phyloP scores from a whole-genome alignment of 2,888 invertebrate species.

The Cartodere bifasciata region DNA sequence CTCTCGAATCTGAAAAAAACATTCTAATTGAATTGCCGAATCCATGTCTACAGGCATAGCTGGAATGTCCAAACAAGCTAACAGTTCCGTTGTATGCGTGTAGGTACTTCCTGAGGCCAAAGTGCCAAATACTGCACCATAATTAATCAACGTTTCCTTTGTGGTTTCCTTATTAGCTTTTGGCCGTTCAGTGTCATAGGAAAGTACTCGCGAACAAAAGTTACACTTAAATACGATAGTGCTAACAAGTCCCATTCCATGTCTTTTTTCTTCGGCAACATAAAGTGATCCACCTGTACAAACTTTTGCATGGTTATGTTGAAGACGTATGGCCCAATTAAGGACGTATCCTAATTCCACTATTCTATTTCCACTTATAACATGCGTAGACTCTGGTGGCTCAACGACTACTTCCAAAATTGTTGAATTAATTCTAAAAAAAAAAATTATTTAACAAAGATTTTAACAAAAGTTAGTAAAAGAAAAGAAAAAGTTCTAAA shows the following conservation, averaged over 20 bases:
- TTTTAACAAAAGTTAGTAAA: no score
- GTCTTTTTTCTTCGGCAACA: slow-evolving; percentile 11
- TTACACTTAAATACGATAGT: slow-evolving; percentile 12
- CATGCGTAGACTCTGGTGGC: background rate
- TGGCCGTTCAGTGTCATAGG: slow-evolving; percentile 12
- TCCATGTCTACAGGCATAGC: slow-evolving; percentile 9
- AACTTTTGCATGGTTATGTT: slow-evolving; percentile 12
- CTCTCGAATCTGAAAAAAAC: background rate
- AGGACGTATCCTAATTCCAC: slow-evolving; percentile 14
- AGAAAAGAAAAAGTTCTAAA: no score
- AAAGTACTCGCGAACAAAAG: slow-evolving; percentile 6
- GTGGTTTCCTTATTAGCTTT: slow-evolving; percentile 6
- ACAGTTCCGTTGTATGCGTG: slow-evolving; percentile 11
- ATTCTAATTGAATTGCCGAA: no score
- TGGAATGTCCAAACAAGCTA: slow-evolving; percentile 15
- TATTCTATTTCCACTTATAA: slow-evolving; percentile 11
- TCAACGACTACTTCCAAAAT: no score
- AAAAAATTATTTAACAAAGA: no score
- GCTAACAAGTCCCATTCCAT: slow-evolving; percentile 10
- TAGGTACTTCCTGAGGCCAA: slow-evolving; percentile 14
- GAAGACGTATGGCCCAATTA: slow-evolving; percentile 10
- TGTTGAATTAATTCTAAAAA: no score
- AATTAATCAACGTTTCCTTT: slow-evolving; percentile 13
- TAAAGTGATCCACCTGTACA: slow-evolving; percentile 10
- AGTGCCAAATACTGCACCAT: no score